Evolutionary conservation across 2,113 vertebrate genomes (phyloP).

Genomic region (Proteles cristata): DNA sequence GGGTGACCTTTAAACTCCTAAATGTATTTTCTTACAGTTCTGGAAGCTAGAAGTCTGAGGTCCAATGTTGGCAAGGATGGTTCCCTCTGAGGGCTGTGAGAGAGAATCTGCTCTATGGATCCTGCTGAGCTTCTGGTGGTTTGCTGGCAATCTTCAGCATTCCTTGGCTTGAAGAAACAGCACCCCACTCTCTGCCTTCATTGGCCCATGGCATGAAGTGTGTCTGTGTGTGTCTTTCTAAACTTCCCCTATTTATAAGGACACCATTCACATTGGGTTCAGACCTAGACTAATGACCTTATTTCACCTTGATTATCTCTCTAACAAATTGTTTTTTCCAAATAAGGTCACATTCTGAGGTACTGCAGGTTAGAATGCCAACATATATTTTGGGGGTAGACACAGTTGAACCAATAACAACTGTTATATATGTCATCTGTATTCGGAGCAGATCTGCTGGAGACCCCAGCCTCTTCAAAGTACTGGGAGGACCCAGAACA

Average conservation of each 20-base stretch:
- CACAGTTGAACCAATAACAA: not conserved
- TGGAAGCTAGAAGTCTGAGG: not conserved
- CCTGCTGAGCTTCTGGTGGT: not conserved
- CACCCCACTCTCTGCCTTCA: not conserved
- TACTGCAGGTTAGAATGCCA: not conserved
- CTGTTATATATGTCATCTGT: not conserved
- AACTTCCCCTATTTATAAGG: not conserved
- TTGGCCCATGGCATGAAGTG: not conserved
- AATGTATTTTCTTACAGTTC: not conserved
- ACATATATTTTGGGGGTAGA: not conserved
- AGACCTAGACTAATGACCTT: not conserved
- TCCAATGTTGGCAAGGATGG: not conserved
- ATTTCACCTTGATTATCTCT: not conserved
- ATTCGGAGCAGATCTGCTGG: not conserved
- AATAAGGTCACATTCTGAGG: not conserved
- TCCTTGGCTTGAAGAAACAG: not conserved
- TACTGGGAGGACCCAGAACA: not conserved
- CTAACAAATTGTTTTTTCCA: not conserved
- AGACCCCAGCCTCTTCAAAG: not conserved
- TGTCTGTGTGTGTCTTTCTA: not conserved
- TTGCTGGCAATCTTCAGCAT: not conserved
- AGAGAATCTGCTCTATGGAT: not conserved
- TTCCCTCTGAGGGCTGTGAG: not conserved
- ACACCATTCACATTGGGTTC: not conserved
- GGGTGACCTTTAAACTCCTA: not conserved